phyloP scores from a whole-genome alignment of 1,140 invertebrate genomes.

The Marisa cornuarietis region DNA sequence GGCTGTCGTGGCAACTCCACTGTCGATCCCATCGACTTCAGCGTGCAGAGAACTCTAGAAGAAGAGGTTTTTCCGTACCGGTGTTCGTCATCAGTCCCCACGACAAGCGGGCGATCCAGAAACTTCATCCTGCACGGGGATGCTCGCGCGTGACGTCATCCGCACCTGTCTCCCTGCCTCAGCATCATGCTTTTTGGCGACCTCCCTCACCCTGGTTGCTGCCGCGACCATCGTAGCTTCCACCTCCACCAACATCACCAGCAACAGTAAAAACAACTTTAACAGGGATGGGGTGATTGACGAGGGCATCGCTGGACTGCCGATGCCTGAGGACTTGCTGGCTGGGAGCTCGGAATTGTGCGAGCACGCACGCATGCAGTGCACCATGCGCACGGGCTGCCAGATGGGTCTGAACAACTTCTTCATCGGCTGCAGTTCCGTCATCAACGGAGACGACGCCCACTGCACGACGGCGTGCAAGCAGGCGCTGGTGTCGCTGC shows the following conservation, averaged over 20 bases:
- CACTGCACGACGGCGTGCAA: constrained; percentile 47
- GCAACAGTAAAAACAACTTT: neutral
- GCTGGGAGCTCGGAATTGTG: constrained; percentile 20
- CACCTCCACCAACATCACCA: neutral
- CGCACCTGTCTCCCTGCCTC: too few species aligned
- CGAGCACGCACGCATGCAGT: constrained; percentile 30
- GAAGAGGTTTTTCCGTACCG: too few species aligned
- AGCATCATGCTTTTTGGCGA: neutral
- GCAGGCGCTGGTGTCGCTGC: constrained; percentile 50
- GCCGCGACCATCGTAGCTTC: neutral
- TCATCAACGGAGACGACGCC: constrained; percentile 24
- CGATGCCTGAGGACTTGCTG: neutral
- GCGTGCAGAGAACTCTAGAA: too few species aligned
- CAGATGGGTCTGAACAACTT: constrained; percentile 52
- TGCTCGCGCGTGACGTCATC: too few species aligned
- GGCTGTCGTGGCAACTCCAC: too few species aligned
- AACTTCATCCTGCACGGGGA: too few species aligned
- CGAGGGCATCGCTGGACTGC: neutral
- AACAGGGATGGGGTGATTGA: neutral
- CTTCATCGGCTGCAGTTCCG: constrained; percentile 38
- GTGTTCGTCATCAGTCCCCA: too few species aligned
- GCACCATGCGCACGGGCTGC: constrained; percentile 42
- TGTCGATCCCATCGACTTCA: too few species aligned
- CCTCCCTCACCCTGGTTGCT: neutral
- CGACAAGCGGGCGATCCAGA: too few species aligned